Evolutionary conservation across 2,113 vertebrate species (phyloP), one percentile per base, ranked within the genome.

Genomic region (Theristicus caerulescens): DNA sequence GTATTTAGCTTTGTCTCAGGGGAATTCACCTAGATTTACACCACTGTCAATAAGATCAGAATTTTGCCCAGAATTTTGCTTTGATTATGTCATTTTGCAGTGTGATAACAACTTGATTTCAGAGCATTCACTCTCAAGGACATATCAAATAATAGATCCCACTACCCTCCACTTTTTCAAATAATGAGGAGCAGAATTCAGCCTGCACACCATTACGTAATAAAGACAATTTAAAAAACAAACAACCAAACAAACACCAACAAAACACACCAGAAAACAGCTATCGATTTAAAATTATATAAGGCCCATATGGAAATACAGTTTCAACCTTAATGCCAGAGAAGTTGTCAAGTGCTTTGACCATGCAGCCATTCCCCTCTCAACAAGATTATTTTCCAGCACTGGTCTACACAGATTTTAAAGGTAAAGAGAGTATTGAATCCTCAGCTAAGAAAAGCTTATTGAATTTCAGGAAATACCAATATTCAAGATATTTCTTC

Each of bases 311-410:
- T 34, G 22, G 25, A 87, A 93, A 88, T 59, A 58, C 8, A 58
- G 9, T 71, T 92, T 81, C 76, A 86, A 71, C 5, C 34, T 47
- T 71, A 78, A 69, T 0, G 2, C 15, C 52, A 78, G 40, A 74
- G 34, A 64, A 64, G 31, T 0, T 78, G n/a, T 51, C 57, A 91
- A 88, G 57, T 25, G 36, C 32, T 74, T 84, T 32, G 12, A 55
- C 57, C 21, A 32, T 3, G 13, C 40, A 95, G 34, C 20, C 52
- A 16, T 88, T 91, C 8, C 6, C 16, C n/a, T 49, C 19, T 73
- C 34, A 77, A 74, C 8, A 83, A 79, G 47, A 67, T 95, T 91
- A 40, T 87, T 91, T 96, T 82, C 90, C 64, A 86, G 88, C 73
- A 74, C 42, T n/a, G 8, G 27, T 18, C 61, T 93, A 44, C 29